A percentile compares a stretch with the other conserved stretches of the same genome.
Evolutionary conservation across 1,140 invertebrate species (phyloP).

Genomic region (Drosophila setifemur): DNA sequence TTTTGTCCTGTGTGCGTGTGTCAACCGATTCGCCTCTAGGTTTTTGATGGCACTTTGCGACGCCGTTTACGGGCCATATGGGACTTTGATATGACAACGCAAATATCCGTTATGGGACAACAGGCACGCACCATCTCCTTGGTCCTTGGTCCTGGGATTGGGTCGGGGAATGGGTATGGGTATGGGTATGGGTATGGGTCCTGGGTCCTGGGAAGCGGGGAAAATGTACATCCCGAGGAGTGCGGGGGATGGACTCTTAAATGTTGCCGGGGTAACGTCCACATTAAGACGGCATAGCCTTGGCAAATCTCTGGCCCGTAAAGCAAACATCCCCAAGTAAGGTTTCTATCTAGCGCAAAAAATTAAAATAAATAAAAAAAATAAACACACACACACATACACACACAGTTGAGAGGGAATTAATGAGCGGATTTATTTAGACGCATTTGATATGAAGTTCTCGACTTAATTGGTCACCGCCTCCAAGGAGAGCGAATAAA

Average conservation of each 20-base stretch:
- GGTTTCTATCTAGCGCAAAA: too few relatives aligned
- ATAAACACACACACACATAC: too few relatives aligned
- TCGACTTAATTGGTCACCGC: too few relatives aligned
- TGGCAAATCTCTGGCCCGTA: background rate
- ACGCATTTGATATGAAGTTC: too few relatives aligned
- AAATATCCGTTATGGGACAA: conserved; percentile 77
- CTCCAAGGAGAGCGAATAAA: too few relatives aligned
- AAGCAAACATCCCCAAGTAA: background rate
- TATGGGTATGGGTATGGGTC: too few relatives aligned
- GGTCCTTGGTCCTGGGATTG: background rate
- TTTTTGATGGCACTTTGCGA: conserved; percentile 72
- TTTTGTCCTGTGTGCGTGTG: conserved; percentile 24
- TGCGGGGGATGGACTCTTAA: too few relatives aligned
- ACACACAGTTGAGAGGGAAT: too few relatives aligned
- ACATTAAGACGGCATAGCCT: conserved; percentile 3
- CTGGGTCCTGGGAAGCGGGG: background rate
- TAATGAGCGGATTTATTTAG: too few relatives aligned
- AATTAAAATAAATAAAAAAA: background rate
- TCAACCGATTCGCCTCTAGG: conserved; percentile 44
- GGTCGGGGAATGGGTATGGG: too few relatives aligned
- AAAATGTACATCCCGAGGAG: background rate
- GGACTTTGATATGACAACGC: conserved; percentile 82
- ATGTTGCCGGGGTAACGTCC: conserved; percentile 36
- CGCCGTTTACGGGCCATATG: conserved; percentile 78
- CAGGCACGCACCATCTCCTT: conserved; percentile 60